Conservation (phyloP, 2,113 vertebrate species). For the Macquaria australasica region DNA sequence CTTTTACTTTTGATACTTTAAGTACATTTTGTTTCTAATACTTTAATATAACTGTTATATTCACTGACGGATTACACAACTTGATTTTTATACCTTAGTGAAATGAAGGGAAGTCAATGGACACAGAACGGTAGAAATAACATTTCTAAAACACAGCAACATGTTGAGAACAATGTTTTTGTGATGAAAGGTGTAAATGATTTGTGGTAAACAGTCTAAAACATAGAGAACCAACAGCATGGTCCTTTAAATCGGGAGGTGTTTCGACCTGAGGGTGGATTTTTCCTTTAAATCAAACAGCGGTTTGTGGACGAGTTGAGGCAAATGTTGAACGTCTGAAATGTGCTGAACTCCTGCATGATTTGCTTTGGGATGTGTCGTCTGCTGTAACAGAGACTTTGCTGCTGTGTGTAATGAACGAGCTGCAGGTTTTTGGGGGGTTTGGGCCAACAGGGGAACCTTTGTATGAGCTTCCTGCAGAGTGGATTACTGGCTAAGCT, state of each 20-base stretch:
- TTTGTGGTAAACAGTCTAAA: neutral
- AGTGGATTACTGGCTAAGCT: constrained; percentile 10
- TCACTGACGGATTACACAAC: neutral
- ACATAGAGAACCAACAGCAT: neutral
- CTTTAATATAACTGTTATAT: neutral
- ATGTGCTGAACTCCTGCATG: neutral
- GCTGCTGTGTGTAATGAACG: neutral
- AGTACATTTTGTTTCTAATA: neutral
- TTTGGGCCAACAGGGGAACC: neutral
- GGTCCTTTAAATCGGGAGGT: neutral
- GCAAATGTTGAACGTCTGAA: neutral
- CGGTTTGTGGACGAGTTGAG: neutral
- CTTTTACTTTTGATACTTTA: no score
- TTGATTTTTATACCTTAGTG: no score
- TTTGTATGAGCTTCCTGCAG: constrained; percentile 4
- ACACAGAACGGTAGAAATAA: neutral
- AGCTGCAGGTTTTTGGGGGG: neutral
- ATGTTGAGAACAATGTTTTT: no score
- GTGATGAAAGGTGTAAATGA: neutral
- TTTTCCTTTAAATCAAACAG: neutral
- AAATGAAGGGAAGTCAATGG: neutral
- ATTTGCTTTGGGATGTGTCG: neutral
- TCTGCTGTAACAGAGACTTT: neutral
- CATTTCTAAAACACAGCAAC: neutral
- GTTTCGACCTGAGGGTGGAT: neutral